Percentiles rank a stretch among this genome's conserved stretches.
Conservation (phyloP, 2,113 vertebrate species). For the Tachysurus fulvidraco region DNA sequence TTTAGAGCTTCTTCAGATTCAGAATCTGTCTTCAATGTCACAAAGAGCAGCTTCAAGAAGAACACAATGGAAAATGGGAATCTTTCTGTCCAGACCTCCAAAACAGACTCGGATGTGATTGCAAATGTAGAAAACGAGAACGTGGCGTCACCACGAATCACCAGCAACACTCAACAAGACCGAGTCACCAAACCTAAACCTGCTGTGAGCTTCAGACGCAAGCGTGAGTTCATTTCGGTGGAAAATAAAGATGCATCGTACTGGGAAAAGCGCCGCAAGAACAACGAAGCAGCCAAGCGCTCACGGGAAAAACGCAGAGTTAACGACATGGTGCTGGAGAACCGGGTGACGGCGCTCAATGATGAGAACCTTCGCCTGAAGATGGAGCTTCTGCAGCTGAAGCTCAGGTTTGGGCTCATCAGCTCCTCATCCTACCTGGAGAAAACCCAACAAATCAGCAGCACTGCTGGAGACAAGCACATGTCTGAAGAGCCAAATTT, state of each 20-base stretch:
- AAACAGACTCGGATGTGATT: constrained; percentile 60
- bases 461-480: not conserved
- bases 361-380: constrained; percentile 80
- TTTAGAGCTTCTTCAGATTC: not conserved
- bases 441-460: constrained; percentile 76
- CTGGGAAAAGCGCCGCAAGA: constrained; percentile 83
- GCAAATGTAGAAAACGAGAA: constrained; percentile 58
- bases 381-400: constrained; percentile 79
- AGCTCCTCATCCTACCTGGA: constrained; percentile 76
- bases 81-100: constrained; percentile 61
- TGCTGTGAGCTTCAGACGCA: constrained; percentile 68
- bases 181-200: constrained; percentile 71
- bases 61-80: constrained; percentile 74
- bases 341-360: constrained; percentile 77
- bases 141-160: constrained; percentile 60
- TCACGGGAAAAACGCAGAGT: constrained; percentile 79
- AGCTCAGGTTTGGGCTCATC: constrained; percentile 80
- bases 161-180: constrained; percentile 46
- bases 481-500: constrained; percentile 61
- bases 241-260: constrained; percentile 83
- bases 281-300: constrained; percentile 82
- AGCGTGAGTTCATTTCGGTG: constrained; percentile 82
- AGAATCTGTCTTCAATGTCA: constrained; percentile 45
- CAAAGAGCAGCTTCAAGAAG: constrained; percentile 59
- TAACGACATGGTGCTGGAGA: constrained; percentile 83